Conservation (phyloP, 2,888 invertebrate species). For the Dicycla oo region DNA sequence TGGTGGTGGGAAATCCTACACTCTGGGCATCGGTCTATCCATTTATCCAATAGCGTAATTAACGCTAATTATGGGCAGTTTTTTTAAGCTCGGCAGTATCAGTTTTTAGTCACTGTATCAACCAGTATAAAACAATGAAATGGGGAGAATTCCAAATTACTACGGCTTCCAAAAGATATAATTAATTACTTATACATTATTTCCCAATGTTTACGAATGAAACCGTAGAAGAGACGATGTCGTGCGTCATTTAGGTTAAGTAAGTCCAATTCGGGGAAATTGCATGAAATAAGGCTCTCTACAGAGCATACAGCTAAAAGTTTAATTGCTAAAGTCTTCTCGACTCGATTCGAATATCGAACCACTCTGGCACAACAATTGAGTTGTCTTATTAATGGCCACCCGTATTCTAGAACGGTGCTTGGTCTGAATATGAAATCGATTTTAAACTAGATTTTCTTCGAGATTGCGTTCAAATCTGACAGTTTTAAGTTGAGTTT, state of each 20-base stretch:
- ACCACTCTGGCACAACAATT: neutral
- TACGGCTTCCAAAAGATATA: slow-evolving; percentile 36
- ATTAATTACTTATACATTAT: slow-evolving; percentile 20
- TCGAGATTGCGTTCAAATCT: slow-evolving; percentile 17
- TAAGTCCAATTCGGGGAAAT: slow-evolving; percentile 3
- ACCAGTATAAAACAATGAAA: slow-evolving; percentile 15
- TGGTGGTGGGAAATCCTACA: neutral
- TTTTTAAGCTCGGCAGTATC: no score
- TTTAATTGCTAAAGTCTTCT: neutral
- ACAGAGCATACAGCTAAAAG: neutral
- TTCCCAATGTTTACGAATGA: slow-evolving; percentile 24
- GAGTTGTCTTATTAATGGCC: neutral
- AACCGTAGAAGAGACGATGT: slow-evolving; percentile 28
- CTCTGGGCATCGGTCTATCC: neutral
- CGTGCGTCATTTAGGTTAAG: slow-evolving; percentile 31
- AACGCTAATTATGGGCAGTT: no score
- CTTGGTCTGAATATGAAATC: slow-evolving; percentile 21
- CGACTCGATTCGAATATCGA: neutral
- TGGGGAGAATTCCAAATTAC: slow-evolving; percentile 4
- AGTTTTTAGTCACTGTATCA: no score
- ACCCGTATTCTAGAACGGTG: neutral
- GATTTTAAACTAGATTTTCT: slow-evolving; percentile 14
- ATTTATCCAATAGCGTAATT: neutral
- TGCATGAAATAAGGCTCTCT: neutral
- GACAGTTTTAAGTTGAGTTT: slow-evolving; percentile 7